Evolutionary conservation across 2,797 vertebrate genomes (phyloP), one percentile per base, ranked within the genome.

Genomic region (Glossophaga mutica): DNA sequence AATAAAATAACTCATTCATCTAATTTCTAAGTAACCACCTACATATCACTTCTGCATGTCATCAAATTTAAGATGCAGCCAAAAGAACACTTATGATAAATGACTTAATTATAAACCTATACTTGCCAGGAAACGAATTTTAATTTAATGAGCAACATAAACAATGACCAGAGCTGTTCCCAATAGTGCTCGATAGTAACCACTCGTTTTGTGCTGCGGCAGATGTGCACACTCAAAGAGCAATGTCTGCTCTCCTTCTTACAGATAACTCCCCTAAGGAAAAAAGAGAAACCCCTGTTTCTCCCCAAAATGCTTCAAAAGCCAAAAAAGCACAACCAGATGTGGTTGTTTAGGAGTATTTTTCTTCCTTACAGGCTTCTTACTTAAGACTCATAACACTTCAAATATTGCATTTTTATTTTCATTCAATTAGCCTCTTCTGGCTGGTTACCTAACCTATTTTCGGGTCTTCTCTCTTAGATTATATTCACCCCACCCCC

Each of bases 91-190:
- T 71, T 92, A 94, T 57, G 87, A 96, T 94, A 97, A 96, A 97
- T 95, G 68, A 97, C 81, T 95, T 96, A 96, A 95, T 97, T 96
- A 96, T 93, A 97, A 97, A 95, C 46, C 77, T 94, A 84, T 46
- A 84, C 85, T 93, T 95, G 57, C 94, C 97, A 96, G 78, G 90
- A 88, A 93, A 94, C 85, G 73, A 86, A 83, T 92, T 91, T 96
- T 95, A 97, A 97, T 96, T 97, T 96, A 95, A 95, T 21, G 87
- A 95, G 91, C 79, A 97, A 94, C 52, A 86, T 77, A 71, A 93
- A 96, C 96, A 95, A 93, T 59, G 94, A 84, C 55, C 62, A 79
- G 39, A 95, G 37, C n/a, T 90, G 52, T 39, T 90, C 88, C 87
- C 50, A 73, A 71, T 71, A 91, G 65, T 71, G 92, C 88, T 88